These are phyloP conservation scores for Glossophaga mutica DNA, from an alignment of 2,797 vertebrate genomes.

Conservation along the genomic window DNA sequence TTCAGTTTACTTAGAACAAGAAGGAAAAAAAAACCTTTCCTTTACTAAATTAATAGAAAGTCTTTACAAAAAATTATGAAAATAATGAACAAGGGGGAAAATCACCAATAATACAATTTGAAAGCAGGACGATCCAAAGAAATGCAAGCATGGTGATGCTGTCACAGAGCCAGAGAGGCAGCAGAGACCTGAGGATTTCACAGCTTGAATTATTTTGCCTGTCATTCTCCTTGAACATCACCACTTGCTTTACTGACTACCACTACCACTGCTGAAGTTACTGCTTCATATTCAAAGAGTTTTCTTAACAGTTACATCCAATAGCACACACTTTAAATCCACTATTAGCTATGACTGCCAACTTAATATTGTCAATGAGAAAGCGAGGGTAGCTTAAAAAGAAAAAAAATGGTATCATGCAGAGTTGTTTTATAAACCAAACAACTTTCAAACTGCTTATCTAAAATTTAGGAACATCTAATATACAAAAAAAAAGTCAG, in stretches of 20 bases:
- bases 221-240: neutral
- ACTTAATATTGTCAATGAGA: neutral
- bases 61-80: neutral
- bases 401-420: neutral
- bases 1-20: neutral
- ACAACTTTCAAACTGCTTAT: neutral
- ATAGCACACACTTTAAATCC: neutral
- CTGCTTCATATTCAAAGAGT: neutral
- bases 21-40: neutral
- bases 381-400: neutral
- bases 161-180: neutral
- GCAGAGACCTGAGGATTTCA: neutral
- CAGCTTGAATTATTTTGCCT: neutral
- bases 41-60: neutral
- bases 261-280: neutral
- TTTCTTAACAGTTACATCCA: neutral
- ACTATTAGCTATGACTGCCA: neutral
- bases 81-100: neutral
- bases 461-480: neutral
- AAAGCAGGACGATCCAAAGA: neutral
- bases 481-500: neutral
- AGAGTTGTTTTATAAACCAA: neutral
- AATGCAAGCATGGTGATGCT: neutral
- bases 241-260: neutral
- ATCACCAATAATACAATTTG: neutral